Evolutionary conservation across 2,888 invertebrate species (phyloP).

Genomic region (Cheilosia scutellata): DNA sequence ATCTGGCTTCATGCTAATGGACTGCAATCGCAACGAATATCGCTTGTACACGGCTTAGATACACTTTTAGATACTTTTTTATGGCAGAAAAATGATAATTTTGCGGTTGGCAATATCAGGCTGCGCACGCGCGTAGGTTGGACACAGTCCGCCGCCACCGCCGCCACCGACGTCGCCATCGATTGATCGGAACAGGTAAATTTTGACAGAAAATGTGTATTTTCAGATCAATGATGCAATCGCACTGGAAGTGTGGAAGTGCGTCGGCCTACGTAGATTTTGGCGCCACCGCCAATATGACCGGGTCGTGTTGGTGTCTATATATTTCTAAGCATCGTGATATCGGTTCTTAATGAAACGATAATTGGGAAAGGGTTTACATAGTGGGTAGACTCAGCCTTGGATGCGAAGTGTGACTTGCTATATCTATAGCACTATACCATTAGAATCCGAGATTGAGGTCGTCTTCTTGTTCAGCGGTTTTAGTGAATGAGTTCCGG

Average conservation of each 20-base stretch:
- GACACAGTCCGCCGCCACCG: slow-evolving; percentile 28
- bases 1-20: slow-evolving; percentile 60
- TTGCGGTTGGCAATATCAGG: slow-evolving; percentile 50
- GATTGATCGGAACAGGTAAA: slow-evolving; percentile 63
- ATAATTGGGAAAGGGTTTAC: slow-evolving; percentile 57
- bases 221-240: slow-evolving; percentile 72
- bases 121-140: slow-evolving; percentile 46
- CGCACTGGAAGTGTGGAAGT: slow-evolving; percentile 51
- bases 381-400: slow-evolving; percentile 54
- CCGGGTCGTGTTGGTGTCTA: slow-evolving; percentile 18
- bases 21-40: slow-evolving; percentile 56
- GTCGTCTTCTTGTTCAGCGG: slow-evolving; percentile 54
- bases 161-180: slow-evolving; percentile 28
- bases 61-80: slow-evolving; percentile 41
- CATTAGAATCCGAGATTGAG: slow-evolving; percentile 60
- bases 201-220: slow-evolving; percentile 70
- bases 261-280: slow-evolving; percentile 67
- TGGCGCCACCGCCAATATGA: slow-evolving; percentile 43
- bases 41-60: slow-evolving; percentile 53
- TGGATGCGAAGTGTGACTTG: background rate
- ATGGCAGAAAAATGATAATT: slow-evolving; percentile 65
- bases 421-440: background rate
- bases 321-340: slow-evolving; percentile 38
- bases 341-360: slow-evolving; percentile 56
- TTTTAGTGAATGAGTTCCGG: slow-evolving; percentile 33